Base-by-base conservation (phyloP, 2,888 invertebrate genomes). In the Diaphora mendica region DNA sequence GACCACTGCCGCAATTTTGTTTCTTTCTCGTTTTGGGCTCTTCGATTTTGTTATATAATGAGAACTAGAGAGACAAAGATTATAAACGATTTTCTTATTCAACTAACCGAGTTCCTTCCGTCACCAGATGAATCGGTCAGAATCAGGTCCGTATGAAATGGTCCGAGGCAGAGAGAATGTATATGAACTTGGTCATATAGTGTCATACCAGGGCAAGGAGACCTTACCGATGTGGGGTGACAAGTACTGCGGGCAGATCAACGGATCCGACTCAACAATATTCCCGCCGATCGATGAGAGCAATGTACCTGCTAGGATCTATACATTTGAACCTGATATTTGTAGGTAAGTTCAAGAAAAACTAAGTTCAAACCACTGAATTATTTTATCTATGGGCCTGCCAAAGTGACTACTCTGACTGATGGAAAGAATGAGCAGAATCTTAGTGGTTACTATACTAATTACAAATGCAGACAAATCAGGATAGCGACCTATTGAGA, bases 311-410 rank as follows among this genome's bases (percentile, higher is more conserved):
- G 77, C 91, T 35, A 92, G 83, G 70, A 79, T 97, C 26, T 93
- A 96, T 73, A 93, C 92, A 0, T 97, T 96, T 76, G 94, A 96
- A 68, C 92, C 96, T 1, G 96, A 97, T 77, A 89, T 96, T 55
- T 97, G 97, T 94, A 95, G 97, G 96, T 82, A 77, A 79, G 71
- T 65, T n/a, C n/a, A n/a, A n/a, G n/a, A n/a, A n/a, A n/a, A n/a
- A n/a, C n/a, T n/a, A n/a, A n/a, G n/a, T n/a, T n/a, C n/a, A n/a
- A n/a, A n/a, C n/a, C n/a, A n/a, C n/a, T n/a, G n/a, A n/a, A n/a
- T n/a, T n/a, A n/a, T n/a, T n/a, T n/a, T n/a, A n/a, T n/a, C n/a
- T n/a, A n/a, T n/a, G n/a, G n/a, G n/a, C n/a, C n/a, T n/a, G n/a
- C n/a, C n/a, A n/a, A n/a, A n/a, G n/a, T n/a, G n/a, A n/a, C n/a